Conservation (phyloP, 1,140 invertebrate genomes). For the Tetraneura akinire region DNA sequence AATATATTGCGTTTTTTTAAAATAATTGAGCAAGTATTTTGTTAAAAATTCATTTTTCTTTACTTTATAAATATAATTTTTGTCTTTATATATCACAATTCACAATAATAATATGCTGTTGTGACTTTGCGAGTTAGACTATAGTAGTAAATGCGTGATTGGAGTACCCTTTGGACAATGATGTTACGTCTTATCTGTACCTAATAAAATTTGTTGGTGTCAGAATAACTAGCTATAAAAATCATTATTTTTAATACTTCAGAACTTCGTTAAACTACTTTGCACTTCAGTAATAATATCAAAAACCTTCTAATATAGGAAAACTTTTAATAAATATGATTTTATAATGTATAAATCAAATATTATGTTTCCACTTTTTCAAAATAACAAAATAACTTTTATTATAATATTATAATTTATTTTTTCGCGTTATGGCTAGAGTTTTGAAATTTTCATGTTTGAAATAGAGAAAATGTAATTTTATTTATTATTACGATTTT, state of each 20-base stretch:
- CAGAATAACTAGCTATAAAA: background rate
- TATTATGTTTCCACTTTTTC: too few relatives aligned
- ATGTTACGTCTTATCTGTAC: background rate
- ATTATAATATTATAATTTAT: too few relatives aligned
- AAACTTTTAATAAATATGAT: background rate
- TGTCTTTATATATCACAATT: background rate
- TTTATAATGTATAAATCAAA: too few relatives aligned
- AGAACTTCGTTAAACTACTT: background rate
- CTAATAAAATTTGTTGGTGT: background rate
- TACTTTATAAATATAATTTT: background rate
- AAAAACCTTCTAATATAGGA: too few relatives aligned
- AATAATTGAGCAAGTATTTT: too few relatives aligned
- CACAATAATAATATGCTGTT: background rate
- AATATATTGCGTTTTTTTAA: too few relatives aligned
- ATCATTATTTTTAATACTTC: background rate
- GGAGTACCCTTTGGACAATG: background rate
- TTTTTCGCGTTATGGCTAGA: too few relatives aligned
- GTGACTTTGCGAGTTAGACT: background rate
- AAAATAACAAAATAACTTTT: too few relatives aligned
- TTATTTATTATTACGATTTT: too few relatives aligned
- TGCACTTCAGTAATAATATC: background rate
- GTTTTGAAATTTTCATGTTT: too few relatives aligned
- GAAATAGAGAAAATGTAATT: too few relatives aligned
- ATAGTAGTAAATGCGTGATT: background rate
- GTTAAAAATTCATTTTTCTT: too few relatives aligned